Evolutionary conservation across 2,797 vertebrate species (phyloP), one percentile per base, ranked within the genome.

Genomic region (Clamator glandarius): DNA sequence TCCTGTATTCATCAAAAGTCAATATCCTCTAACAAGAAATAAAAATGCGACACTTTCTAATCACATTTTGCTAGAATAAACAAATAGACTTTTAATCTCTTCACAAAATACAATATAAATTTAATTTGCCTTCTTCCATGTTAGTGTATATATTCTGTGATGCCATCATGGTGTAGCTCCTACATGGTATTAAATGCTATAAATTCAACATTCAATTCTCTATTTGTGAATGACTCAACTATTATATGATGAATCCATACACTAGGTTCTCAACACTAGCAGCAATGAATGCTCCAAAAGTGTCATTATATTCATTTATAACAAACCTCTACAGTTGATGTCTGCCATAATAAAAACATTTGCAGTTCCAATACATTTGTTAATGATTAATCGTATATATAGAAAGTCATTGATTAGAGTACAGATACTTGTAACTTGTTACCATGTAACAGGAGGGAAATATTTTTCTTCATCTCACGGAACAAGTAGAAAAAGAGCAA

Each of bases 251-350:
- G 62, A 81, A 94, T 89, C 50, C 33, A 62, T 78, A 64, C 55
- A 90, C 35, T 15, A 66, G 29, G 12, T 52, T 89, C 35, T 90
- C 55, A 78, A 36, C 46, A 57, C 86, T 75, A 95, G 26, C 58
- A 83, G 25, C 48, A 92, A 90, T 55, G 51, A 80, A 61, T 48
- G 12, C 18, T 93, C 42, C 3, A 92, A 92, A 93, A 91, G 73
- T 46, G 41, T 76, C 26, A 77, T 82, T 89, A 58, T 54, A 76
- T 62, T 81, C 3, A 92, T 92, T 90, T 89, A 52, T 68, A 92
- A 86, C 20, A 84, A 76, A 52, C 23, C 61, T 85, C 35, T 87
- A 55, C 33, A 63, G 51, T 57, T 84, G 52, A 64, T 44, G 61
- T 36, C 26, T 69, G 72, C 39, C 41, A 63, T 77, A 91, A 90